Conservation (phyloP, 2,113 vertebrate genomes). For the Erpornis zantholeuca region DNA sequence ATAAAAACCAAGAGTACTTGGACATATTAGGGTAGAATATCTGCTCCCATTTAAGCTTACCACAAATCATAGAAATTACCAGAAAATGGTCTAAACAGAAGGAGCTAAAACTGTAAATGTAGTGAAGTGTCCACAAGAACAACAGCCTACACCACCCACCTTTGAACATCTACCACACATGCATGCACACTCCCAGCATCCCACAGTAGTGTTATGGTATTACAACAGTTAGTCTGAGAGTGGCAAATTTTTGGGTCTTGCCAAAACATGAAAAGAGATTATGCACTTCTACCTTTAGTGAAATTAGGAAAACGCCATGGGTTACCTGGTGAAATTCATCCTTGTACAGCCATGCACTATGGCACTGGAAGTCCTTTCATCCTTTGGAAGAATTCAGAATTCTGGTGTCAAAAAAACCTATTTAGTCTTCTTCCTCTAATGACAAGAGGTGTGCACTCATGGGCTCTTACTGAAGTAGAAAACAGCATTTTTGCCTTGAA, state of each 20-base stretch:
- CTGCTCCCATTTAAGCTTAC: background rate
- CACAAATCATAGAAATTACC: background rate
- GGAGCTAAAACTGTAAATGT: background rate
- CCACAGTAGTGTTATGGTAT: background rate
- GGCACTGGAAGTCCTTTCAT: background rate
- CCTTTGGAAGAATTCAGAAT: background rate
- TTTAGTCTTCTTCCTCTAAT: background rate
- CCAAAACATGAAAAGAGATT: background rate
- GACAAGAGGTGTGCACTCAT: background rate
- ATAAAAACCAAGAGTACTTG: background rate
- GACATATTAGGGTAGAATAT: background rate
- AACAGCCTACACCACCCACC: background rate
- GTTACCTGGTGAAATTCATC: background rate
- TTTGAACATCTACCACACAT: background rate
- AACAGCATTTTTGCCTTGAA: background rate
- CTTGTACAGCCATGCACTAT: background rate
- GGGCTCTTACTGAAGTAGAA: background rate
- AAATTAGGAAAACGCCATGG: accelerated
- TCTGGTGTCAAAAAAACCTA: background rate
- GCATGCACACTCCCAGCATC: background rate
- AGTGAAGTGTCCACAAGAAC: background rate
- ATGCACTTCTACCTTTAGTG: background rate
- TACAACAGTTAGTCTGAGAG: background rate
- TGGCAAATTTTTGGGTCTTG: background rate
- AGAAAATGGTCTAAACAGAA: background rate